Evolutionary conservation across 1,140 invertebrate genomes (phyloP).

Genomic region (Cyclargus thomasi): DNA sequence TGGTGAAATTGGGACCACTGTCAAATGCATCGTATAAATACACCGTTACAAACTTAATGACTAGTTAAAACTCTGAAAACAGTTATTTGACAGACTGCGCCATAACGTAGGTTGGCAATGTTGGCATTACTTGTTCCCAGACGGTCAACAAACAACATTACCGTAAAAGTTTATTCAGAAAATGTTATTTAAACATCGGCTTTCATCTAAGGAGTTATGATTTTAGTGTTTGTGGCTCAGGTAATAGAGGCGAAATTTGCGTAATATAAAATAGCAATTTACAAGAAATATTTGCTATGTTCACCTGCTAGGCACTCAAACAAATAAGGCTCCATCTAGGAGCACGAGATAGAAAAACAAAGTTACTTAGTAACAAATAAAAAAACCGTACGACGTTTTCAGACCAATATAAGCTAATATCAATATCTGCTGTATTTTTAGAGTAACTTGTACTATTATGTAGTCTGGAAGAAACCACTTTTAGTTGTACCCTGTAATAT

Average conservation of each 20-base stretch:
- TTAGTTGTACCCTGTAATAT: no score
- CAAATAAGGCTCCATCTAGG: conserved; percentile 10
- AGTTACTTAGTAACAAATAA: not conserved
- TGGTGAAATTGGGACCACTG: not conserved
- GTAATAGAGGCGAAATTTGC: not conserved
- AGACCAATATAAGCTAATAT: no score
- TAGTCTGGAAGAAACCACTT: no score
- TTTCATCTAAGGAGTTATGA: not conserved
- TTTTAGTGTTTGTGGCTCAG: not conserved
- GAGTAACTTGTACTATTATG: no score
- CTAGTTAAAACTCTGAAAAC: conserved; percentile 4
- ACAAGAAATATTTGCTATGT: not conserved
- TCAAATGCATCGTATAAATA: not conserved
- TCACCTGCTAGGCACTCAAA: not conserved
- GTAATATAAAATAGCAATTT: not conserved
- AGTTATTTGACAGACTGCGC: not conserved
- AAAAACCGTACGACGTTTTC: no score
- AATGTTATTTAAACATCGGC: conserved; percentile 6
- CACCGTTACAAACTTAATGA: not conserved
- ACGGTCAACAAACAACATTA: not conserved
- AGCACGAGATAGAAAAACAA: no score
- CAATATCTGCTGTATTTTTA: no score
- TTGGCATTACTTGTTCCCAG: not conserved
- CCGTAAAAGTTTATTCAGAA: conserved; percentile 12
- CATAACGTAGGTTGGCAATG: not conserved